A percentile compares a stretch with the other conserved stretches of the same genome.
Conservation (phyloP, 2,113 vertebrate genomes). For the Saimiri boliviensis region DNA sequence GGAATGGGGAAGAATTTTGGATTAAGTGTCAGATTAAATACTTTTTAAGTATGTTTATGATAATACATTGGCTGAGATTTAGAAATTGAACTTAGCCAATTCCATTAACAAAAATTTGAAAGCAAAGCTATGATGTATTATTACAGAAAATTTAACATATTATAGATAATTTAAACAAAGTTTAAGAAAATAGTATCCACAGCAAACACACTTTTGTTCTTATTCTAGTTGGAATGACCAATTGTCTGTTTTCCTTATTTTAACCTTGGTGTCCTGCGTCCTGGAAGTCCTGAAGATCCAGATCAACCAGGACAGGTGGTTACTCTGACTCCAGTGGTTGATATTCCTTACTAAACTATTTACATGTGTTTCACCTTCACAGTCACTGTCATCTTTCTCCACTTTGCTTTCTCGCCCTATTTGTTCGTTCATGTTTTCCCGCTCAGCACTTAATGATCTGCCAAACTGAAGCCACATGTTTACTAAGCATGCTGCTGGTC, state of each 20-base stretch:
- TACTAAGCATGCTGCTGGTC: background rate
- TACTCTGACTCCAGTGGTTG: background rate
- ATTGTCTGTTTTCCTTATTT: background rate
- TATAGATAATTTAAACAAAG: background rate
- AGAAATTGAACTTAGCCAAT: background rate
- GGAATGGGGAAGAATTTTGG: background rate
- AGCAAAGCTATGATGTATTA: background rate
- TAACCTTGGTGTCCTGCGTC: background rate
- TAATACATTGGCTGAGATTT: background rate
- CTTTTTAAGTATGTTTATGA: background rate
- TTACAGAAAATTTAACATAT: background rate
- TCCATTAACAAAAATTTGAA: background rate
- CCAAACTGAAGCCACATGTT: background rate
- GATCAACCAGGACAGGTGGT: background rate
- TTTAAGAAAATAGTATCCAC: background rate
- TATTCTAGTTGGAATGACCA: background rate
- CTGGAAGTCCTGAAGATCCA: background rate
- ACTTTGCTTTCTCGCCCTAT: background rate
- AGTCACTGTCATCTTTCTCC: background rate
- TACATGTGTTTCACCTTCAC: background rate
- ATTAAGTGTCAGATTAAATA: background rate
- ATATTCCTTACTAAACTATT: background rate
- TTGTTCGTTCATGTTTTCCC: background rate
- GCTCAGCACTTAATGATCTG: background rate
- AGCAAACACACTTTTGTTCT: background rate